Conservation (phyloP, 1,140 invertebrate species). For the Octopus bimaculoides region DNA sequence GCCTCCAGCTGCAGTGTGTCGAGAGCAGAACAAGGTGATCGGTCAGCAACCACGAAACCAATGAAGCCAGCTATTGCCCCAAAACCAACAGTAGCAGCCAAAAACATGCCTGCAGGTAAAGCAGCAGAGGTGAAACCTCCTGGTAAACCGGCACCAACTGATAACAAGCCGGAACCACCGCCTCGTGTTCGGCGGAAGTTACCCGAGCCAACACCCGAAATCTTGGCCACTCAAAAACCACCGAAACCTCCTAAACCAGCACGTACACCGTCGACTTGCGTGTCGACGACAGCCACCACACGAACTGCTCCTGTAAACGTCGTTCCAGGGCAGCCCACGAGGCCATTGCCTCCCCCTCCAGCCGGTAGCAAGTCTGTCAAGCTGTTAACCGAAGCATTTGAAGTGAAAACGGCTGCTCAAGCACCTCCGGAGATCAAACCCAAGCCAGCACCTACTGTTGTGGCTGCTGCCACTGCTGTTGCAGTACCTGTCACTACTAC, state of each 20-base stretch:
- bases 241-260: conserved; percentile 10
- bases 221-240: conserved; percentile 32
- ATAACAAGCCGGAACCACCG: conserved; percentile 32
- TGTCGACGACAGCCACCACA: background rate
- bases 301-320: background rate
- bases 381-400: conserved; percentile 21
- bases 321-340: conserved; percentile 8
- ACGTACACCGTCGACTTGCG: background rate
- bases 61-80: background rate
- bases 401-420: conserved; percentile 18
- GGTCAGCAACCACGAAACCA: background rate
- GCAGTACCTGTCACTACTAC: conserved; percentile 10
- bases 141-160: conserved; percentile 22
- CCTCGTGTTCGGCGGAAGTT: conserved; percentile 41
- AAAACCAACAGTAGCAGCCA: background rate
- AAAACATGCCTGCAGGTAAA: background rate
- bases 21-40: background rate
- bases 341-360: background rate
- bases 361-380: background rate
- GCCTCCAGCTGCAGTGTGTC: background rate
- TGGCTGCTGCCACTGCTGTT: background rate
- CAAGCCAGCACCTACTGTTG: background rate
- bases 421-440: conserved; percentile 15
- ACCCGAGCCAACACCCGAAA: conserved; percentile 43
- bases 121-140: background rate